Conservation (phyloP, 2,888 invertebrate species). For the Sisyra nigra region DNA sequence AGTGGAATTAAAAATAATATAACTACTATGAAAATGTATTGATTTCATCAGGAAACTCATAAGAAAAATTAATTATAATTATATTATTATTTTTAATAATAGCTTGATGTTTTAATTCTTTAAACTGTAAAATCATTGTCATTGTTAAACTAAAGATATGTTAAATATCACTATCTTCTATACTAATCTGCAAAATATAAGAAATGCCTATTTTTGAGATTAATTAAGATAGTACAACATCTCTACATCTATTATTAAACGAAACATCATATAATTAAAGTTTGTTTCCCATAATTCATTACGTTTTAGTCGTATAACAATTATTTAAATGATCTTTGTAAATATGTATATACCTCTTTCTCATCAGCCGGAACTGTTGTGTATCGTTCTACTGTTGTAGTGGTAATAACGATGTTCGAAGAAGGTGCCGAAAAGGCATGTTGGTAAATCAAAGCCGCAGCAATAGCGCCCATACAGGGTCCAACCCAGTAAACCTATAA, state of each 20-base stretch:
- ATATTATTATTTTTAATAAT: too few species aligned
- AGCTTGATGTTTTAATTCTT: too few species aligned
- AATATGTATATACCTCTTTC: slow-evolving; percentile 40
- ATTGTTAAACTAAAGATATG: too few species aligned
- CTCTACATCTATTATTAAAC: too few species aligned
- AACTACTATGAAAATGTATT: too few species aligned
- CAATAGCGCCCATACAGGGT: slow-evolving; percentile 64
- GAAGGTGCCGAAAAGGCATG: slow-evolving; percentile 38
- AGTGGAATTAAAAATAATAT: too few species aligned
- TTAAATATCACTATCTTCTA: too few species aligned
- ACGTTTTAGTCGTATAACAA: neutral
- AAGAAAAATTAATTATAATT: too few species aligned
- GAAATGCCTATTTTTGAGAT: neutral
- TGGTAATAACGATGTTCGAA: slow-evolving; percentile 21
- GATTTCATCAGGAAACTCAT: too few species aligned
- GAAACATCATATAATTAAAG: neutral
- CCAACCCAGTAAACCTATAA: slow-evolving; percentile 76
- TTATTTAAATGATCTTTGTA: slow-evolving; percentile 1
- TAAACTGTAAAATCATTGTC: too few species aligned
- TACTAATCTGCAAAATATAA: too few species aligned
- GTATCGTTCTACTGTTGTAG: slow-evolving; percentile 33
- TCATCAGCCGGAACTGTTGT: slow-evolving; percentile 40
- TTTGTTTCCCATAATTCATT: neutral
- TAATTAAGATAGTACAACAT: too few species aligned
- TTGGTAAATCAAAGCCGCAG: slow-evolving; percentile 60